Evolutionary conservation across 2,888 invertebrate genomes (phyloP), one percentile per base, ranked within the genome.

Genomic region (Troides helena): DNA sequence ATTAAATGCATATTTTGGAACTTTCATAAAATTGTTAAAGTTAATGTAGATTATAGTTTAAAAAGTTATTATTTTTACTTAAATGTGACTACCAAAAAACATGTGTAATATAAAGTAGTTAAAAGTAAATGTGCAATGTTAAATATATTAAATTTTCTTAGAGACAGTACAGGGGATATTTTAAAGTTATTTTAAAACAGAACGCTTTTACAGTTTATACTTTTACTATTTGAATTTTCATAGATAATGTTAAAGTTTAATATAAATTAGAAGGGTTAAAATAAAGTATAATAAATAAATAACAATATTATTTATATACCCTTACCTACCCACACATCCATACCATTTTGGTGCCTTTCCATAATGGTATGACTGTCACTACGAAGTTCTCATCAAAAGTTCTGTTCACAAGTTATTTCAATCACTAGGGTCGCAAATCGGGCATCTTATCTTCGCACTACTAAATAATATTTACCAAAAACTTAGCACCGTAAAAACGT

Each of bases 251-350:
- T n/a, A 18, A 53, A 53, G 7, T 53, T 53, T 18, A 53, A 12
- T n/a, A 23, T 59, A 39, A 23, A n/a, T 10, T 46, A 10, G 17
- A 43, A n/a, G 25, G 1, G 5, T 64, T 21, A 18, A 1, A 30
- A 57, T 39, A 65, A 58, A 21, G 30, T 65, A 59, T 46, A 62
- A 66, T 67, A 71, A 68, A 67, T 72, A 74, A 73, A 73, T 74
- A 73, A 74, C 71, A 76, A 75, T 72, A 75, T 73, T 75, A 77
- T 74, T 72, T 76, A 78, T 77, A 79, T 90, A 88, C 88, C 92
- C 93, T 93, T 93, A 93, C 93, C 93, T 93, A 93, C 93, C 93
- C 93, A 93, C 90, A 93, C 93, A 93, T 93, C 93, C 91, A 93
- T 93, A 90, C 93, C 93, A 90, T 93, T 93, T 82, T 93, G 93